Base-by-base conservation (phyloP, 2,888 invertebrate species). In the Doris montereyensis region DNA sequence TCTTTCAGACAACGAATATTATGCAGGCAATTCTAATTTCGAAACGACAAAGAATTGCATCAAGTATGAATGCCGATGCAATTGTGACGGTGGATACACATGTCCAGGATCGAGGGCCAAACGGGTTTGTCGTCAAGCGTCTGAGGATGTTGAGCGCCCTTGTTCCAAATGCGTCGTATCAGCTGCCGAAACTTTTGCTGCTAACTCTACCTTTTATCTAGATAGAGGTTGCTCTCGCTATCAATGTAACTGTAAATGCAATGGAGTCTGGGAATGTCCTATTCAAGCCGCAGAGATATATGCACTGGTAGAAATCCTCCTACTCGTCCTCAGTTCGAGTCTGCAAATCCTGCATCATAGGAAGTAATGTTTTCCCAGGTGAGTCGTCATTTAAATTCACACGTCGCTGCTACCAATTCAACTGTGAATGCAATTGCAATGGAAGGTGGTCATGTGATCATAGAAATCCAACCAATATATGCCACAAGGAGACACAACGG, bases 221-320 rank as follows among this genome's bases (percentile, higher is more conserved):
- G 82, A 81, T 4, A 81, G 87, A 62, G 86, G 84, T 0, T 89
- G 88, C 77, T 83, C 84, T 30, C 81, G 85, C 62, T 88, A 86
- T 52, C 70, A 83, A n/a, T 88, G 88, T 74, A 72, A 73, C n/a
- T 88, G 88, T 77, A 84, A 85, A 41, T 88, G 88, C 81, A 86
- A 87, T 65, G 88, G 88, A 8, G 81, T 85, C 30, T 88, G 87
- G 87, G 79, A 86, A 30, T 88, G 88, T 68, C 87, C 87, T 1
- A 85, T 83, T 21, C 83, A 83, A 32, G 82, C 81, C n/a, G 84
- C 87, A 2, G 81, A 83, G 0, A 81, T n/a, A n/a, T n/a, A n/a
- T n/a, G n/a, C n/a, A n/a, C n/a, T n/a, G n/a, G n/a, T n/a, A 57
- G 71, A 2, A 62, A 70, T 21, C 62, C 70, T 30, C 77, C 73